Conservation (phyloP, 2,113 vertebrate species). For the Cricetomys ansorgei region DNA sequence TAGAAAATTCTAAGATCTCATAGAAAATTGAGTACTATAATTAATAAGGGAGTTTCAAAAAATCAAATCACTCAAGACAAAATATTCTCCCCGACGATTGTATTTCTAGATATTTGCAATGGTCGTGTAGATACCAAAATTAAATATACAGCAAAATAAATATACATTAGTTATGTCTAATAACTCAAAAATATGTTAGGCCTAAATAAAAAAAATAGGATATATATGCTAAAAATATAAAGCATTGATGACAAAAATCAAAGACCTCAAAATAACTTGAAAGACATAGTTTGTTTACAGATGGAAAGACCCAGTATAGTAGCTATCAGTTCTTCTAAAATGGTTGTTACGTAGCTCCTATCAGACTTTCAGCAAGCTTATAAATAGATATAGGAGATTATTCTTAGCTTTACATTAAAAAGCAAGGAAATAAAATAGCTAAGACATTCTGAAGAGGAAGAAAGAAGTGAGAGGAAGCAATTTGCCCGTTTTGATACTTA, state of each 20-base stretch:
- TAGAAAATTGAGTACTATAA: not conserved
- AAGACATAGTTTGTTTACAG: not conserved
- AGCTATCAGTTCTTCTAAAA: not conserved
- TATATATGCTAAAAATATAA: not conserved
- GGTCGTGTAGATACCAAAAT: not conserved
- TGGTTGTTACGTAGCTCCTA: not conserved
- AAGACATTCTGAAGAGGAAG: not conserved
- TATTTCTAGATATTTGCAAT: not conserved
- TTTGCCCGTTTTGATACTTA: not conserved
- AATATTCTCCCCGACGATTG: not conserved
- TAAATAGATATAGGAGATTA: not conserved
- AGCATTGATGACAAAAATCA: not conserved
- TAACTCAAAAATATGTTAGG: not conserved
- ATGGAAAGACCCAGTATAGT: not conserved
- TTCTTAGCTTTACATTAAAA: not conserved
- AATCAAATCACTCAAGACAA: not conserved
- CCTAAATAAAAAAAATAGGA: not conserved
- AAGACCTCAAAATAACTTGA: not conserved
- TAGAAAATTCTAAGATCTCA: not conserved
- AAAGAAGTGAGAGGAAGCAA: conserved; percentile 20
- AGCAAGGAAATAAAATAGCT: not conserved
- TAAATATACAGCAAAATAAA: not conserved
- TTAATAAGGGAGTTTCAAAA: not conserved
- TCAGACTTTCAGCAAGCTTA: not conserved
- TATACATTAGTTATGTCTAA: too few relatives aligned